Evolutionary conservation across 2,113 vertebrate species (phyloP), one percentile per base, ranked within the genome.

Genomic region (Panthera uncia): DNA sequence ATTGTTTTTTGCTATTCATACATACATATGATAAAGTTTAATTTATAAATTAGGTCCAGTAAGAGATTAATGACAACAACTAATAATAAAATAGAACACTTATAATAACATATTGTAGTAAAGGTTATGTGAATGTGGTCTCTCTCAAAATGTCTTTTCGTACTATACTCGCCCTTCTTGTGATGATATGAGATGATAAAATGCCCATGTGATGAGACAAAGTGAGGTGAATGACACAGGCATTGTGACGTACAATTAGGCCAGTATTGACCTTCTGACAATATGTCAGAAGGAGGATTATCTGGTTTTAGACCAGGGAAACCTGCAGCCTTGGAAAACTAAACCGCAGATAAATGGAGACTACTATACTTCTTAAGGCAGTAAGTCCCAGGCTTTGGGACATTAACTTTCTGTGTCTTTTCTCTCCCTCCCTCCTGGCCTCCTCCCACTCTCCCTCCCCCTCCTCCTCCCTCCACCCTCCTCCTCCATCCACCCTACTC

Each of bases 401-500:
- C 11, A 31, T 71, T 50, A 50, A 48, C 27, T 65, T 87, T 91
- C 63, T 83, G 4, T 87, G 19, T 66, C 4, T 14, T 66, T 65
- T 93, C 15, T 68, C 7, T 78, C 25, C 12, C 23, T 38, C 14
- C 23, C 15, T n/a, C 33, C 21, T 57, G 55, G 55, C 84, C 45
- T 45, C 31, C 52, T 4, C 38, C 25, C 7, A 12, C 4, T 25
- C n/a, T 11, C 45, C 31, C 19, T 61, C 57, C 18, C 57, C 57
- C 57, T 61, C 21, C 13, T 50, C 57, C 7, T 61, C 18, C 18
- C 55, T 55, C 55, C 52, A 52, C 14, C 52, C 52, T 4, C 52
- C 14, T 52, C 29, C 19, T 68, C 27, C 16, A 7, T 25, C 0
- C 1, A 4, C 68, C 18, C 63, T 41, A 1, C 11, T 23, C 0